Conservation (phyloP, 2,888 invertebrate genomes). For the Epistrophella euchroma region DNA sequence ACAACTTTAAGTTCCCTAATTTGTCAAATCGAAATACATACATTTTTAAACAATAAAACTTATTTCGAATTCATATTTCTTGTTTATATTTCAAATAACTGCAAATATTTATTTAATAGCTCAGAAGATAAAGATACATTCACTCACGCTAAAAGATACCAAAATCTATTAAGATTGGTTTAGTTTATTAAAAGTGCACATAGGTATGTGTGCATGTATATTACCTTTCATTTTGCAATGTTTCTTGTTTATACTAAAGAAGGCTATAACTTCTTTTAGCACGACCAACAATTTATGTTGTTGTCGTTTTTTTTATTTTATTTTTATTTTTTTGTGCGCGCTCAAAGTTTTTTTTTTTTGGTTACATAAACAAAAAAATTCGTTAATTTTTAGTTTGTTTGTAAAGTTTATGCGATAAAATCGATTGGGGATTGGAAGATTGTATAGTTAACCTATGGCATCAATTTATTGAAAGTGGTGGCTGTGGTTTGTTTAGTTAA, state of each 20-base stretch:
- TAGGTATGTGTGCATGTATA: background rate
- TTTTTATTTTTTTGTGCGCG: background rate
- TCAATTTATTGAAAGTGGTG: conserved; percentile 56
- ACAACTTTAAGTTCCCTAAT: conserved; percentile 64
- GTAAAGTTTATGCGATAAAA: conserved; percentile 17
- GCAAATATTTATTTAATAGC: conserved; percentile 58
- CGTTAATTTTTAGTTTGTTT: conserved; percentile 34
- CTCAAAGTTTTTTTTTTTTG: conserved; percentile 26
- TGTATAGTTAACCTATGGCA: conserved; percentile 53
- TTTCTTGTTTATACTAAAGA: conserved; percentile 31
- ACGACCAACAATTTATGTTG: conserved; percentile 76
- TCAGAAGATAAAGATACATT: conserved; percentile 54
- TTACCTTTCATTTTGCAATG: conserved; percentile 63
- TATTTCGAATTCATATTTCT: background rate
- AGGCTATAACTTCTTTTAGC: conserved; percentile 68
- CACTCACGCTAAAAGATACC: conserved; percentile 33
- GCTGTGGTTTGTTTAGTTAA: conserved; percentile 51
- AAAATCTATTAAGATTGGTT: background rate
- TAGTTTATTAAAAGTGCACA: conserved; percentile 1
- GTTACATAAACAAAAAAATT: conserved; percentile 47
- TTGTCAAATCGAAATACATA: conserved; percentile 33
- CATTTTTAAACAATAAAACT: background rate
- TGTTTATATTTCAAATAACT: conserved; percentile 7
- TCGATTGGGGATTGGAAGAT: conserved; percentile 45
- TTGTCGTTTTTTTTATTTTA: conserved; percentile 39